Conservation (phyloP, 2,888 invertebrate species). For the Cryptus armator region DNA sequence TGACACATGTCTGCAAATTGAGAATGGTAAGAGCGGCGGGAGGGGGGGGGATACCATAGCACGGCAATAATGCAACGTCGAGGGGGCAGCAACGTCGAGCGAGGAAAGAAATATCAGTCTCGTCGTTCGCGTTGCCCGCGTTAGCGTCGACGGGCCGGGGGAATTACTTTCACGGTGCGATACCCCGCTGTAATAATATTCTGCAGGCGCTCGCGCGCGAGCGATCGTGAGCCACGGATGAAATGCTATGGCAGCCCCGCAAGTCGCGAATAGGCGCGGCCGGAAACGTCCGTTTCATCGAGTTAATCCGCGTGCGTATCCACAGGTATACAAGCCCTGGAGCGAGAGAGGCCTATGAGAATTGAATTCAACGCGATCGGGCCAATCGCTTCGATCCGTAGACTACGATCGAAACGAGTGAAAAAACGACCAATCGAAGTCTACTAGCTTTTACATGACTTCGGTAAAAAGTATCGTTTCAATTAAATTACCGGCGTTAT, state of each 20-base stretch:
- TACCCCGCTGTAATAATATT: slow-evolving; percentile 53
- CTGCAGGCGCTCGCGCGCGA: not conserved
- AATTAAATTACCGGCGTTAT: slow-evolving; percentile 56
- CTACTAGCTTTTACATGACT: slow-evolving; percentile 12
- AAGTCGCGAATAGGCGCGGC: slow-evolving; percentile 78
- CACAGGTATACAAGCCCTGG: slow-evolving; percentile 4
- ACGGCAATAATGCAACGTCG: slow-evolving; percentile 1
- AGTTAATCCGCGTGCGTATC: slow-evolving; percentile 76
- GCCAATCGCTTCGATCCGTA: slow-evolving; percentile 59
- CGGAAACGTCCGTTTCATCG: slow-evolving; percentile 81
- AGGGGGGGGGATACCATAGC: not conserved
- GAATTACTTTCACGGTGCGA: slow-evolving; percentile 54
- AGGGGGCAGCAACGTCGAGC: slow-evolving; percentile 6
- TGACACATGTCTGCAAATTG: not conserved
- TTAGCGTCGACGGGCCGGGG: slow-evolving; percentile 2
- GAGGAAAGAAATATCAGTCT: slow-evolving; percentile 27
- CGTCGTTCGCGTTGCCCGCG: slow-evolving; percentile 33
- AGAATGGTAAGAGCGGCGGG: not conserved
- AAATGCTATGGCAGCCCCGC: slow-evolving; percentile 60
- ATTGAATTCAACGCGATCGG: slow-evolving; percentile 59
- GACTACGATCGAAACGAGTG: slow-evolving; percentile 21
- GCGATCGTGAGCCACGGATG: slow-evolving; percentile 60
- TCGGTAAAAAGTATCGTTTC: slow-evolving; percentile 48
- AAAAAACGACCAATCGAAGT: slow-evolving; percentile 7
- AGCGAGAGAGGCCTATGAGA: slow-evolving; percentile 49